Conservation (phyloP, 2,113 vertebrate species). For the Scortum barcoo region DNA sequence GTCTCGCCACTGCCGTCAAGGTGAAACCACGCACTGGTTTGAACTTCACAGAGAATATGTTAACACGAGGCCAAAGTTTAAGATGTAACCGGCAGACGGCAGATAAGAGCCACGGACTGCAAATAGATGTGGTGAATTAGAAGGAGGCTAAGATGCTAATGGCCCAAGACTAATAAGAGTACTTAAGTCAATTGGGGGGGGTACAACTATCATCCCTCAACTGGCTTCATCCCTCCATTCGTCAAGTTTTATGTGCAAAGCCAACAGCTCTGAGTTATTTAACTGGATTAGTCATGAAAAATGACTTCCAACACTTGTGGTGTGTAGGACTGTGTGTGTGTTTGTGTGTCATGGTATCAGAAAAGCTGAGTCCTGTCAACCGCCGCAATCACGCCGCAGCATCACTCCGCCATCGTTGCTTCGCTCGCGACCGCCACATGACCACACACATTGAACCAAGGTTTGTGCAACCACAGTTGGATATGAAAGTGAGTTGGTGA, state of each 20-base stretch:
- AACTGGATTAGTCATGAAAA: constrained; percentile 51
- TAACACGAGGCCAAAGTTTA: constrained; percentile 20
- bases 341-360: constrained; percentile 3
- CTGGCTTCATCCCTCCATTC: constrained; percentile 31
- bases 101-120: constrained; percentile 19
- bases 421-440: neutral
- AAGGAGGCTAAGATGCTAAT: constrained; percentile 60
- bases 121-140: constrained; percentile 47
- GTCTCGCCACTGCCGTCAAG: neutral
- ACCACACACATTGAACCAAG: constrained; percentile 14
- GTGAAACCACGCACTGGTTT: constrained; percentile 27
- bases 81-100: neutral
- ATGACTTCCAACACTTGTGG: constrained; percentile 24
- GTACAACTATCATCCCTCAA: constrained; percentile 48
- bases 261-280: constrained; percentile 43
- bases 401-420: neutral
- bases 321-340: constrained; percentile 6
- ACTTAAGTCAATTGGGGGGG: constrained; percentile 62
- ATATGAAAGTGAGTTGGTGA: neutral
- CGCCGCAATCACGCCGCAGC: neutral
- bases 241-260: constrained; percentile 41
- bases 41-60: constrained; percentile 28
- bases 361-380: neutral
- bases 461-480: constrained; percentile 24
- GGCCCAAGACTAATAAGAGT: constrained; percentile 56